Percentiles rank a stretch among this genome's conserved stretches.
Conservation (phyloP, 2,888 invertebrate species). For the Schizotus pectinicornis region DNA sequence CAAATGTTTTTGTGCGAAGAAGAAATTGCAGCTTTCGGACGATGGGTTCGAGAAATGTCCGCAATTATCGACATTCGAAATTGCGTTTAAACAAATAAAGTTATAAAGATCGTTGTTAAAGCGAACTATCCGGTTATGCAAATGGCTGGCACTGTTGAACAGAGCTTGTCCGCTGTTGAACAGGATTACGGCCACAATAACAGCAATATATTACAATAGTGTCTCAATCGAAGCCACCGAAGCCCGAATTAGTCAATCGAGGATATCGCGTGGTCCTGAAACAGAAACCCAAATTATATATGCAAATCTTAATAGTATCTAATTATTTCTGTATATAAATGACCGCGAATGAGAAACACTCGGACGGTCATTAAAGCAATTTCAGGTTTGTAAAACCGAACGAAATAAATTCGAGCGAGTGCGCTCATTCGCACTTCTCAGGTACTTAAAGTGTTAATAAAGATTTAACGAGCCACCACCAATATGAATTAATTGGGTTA, state of each 20-base stretch:
- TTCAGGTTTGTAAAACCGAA: conserved; percentile 32
- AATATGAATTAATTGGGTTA: conserved; percentile 37
- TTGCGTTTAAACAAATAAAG: conserved; percentile 33
- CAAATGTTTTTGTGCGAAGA: conserved; percentile 9
- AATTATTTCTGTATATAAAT: conserved; percentile 45
- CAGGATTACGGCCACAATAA: conserved; percentile 31
- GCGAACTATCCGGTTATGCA: conserved; percentile 35
- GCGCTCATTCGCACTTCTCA: conserved; percentile 37
- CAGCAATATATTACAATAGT: conserved; percentile 35
- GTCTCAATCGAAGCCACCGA: conserved; percentile 38
- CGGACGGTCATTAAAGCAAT: conserved; percentile 34
- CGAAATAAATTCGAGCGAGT: conserved; percentile 28
- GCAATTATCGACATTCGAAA: conserved; percentile 22
- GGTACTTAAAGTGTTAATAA: conserved; percentile 36
- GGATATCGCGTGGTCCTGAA: conserved; percentile 29
- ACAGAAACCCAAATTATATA: conserved; percentile 32
- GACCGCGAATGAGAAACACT: conserved; percentile 35
- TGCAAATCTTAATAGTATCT: conserved; percentile 34
- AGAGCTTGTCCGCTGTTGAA: conserved; percentile 33
- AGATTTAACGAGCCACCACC: conserved; percentile 35
- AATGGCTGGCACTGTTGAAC: conserved; percentile 28
- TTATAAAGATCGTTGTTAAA: conserved; percentile 32
- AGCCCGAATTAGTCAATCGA: conserved; percentile 34
- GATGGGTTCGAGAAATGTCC: conserved; percentile 6
- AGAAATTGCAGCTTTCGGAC: background rate